Evolutionary conservation across 2,113 vertebrate species (phyloP), one percentile per base, ranked within the genome.

Genomic region (Tetraodon nigroviridis): DNA sequence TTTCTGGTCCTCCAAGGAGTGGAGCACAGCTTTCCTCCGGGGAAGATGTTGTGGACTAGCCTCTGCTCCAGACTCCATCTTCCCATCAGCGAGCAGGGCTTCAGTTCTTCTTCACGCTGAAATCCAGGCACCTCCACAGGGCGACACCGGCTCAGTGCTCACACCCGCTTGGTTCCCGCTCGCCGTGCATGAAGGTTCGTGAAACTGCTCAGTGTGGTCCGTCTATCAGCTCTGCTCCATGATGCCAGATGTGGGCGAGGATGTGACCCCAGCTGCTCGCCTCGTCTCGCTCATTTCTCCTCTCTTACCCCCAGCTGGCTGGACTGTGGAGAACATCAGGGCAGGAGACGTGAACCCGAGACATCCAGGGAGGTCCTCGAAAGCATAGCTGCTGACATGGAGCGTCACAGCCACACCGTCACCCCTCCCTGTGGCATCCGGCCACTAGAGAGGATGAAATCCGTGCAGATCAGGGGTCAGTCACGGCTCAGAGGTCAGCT

Each of bases 1-100:
- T 86, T 98, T 99, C 88, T 99, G 96, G 86, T 99, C 96, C 86
- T 98, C 96, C 90, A 98, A 79, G 71, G 93, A 93, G 37, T 99
- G 96, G 79, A 92, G 90, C 76, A 94, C 92, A 19, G 90, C 86
- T 79, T 93, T 97, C 86, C 90, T 94, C 86, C 91, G 94, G 83
- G 90, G 90, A 63, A 92, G 91, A 80, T 94, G 93, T 71, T 93
- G 90, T 74, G 92, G 92, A 82, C 89, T 90, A 22, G 90, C 87
- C 86, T 96, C 95, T 56, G 91, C 87, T 81, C 88, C 93, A 12
- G 90, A 80, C 91, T 97, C 94, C 95, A 98, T 98, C 83, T 94
- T 94, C 90, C 71, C 72, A 77, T 79, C 64, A 55, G 81, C 64
- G 60, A 64, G 41, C 44, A 53, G 55, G 22, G 12, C 49, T 61